A percentile compares a stretch with the other conserved stretches of the same genome.
These are phyloP conservation scores for Gisinianus flammeolus DNA, from an alignment of 2,888 invertebrate genomes.

Conservation along the genomic window DNA sequence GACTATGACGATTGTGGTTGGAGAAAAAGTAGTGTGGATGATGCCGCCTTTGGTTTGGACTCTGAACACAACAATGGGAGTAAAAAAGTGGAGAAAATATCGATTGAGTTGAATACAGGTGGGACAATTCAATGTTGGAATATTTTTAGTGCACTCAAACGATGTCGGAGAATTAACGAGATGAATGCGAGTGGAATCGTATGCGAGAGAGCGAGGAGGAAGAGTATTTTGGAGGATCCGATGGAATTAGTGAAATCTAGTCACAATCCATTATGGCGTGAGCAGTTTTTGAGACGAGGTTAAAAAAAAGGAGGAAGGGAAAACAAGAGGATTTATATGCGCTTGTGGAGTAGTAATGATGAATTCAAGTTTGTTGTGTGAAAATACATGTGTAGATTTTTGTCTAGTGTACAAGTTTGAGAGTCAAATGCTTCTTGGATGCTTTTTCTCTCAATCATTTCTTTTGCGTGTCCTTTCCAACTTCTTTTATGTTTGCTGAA, in stretches of 20 bases:
- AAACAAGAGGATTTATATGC: no score
- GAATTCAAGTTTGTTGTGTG: no score
- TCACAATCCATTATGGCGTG: no score
- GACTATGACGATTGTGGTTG: slow-evolving; percentile 35
- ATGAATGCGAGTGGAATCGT: not conserved
- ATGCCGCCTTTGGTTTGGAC: not conserved
- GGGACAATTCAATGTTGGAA: slow-evolving; percentile 22
- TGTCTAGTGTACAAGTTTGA: no score
- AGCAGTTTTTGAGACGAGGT: not conserved
- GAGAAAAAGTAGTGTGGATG: slow-evolving; percentile 23
- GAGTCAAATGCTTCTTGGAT: no score
- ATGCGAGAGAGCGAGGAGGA: not conserved
- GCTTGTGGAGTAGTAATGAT: no score
- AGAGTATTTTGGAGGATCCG: not conserved
- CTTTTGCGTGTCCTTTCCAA: no score
- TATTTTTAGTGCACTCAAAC: slow-evolving; percentile 17
- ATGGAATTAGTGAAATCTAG: not conserved
- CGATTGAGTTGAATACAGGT: not conserved
- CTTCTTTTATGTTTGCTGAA: no score
- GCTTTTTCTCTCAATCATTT: no score
- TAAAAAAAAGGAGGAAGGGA: no score
- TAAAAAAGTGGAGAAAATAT: not conserved
- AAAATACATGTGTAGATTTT: no score
- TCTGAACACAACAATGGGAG: not conserved
- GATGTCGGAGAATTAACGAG: slow-evolving; percentile 7